Evolutionary conservation across 1,140 invertebrate genomes (phyloP).

Genomic region (Drepana arcuata): DNA sequence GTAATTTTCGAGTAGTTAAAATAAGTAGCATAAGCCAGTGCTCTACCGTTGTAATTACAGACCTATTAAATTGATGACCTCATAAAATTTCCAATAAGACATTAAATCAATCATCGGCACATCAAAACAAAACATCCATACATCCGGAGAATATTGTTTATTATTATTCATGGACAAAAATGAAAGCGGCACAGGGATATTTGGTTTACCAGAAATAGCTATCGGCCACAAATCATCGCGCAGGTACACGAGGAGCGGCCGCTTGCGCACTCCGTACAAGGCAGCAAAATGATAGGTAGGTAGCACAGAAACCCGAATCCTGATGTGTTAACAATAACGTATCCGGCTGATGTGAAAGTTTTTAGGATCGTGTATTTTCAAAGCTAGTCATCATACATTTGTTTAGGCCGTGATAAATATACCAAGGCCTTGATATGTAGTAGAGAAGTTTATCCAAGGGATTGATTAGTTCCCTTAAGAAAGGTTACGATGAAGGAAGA

Average conservation of each 20-base stretch:
- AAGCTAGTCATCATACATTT: too few relatives aligned
- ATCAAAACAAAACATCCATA: constrained; percentile 43
- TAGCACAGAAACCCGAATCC: constrained; percentile 57
- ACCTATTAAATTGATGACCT: constrained; percentile 5
- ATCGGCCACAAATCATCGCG: constrained; percentile 51
- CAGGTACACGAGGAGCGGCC: constrained; percentile 28
- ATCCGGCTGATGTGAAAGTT: constrained; percentile 48
- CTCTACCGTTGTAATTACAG: constrained; percentile 2
- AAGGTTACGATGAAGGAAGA: too few relatives aligned
- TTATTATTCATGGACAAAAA: constrained; percentile 47
- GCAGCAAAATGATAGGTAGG: constrained; percentile 27
- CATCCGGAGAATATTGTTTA: constrained; percentile 49
- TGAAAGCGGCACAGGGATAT: constrained; percentile 48
- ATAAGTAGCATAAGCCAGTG: too few relatives aligned
- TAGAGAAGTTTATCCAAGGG: too few relatives aligned
- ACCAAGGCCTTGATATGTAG: too few relatives aligned
- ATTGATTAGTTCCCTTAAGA: too few relatives aligned
- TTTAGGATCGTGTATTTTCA: too few relatives aligned
- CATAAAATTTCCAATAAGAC: constrained; percentile 24
- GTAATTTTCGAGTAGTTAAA: too few relatives aligned
- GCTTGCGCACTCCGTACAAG: constrained; percentile 10
- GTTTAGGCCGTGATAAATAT: too few relatives aligned
- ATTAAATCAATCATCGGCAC: constrained; percentile 39
- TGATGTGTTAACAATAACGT: constrained; percentile 25
- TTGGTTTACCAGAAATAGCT: constrained; percentile 56